Conservation (phyloP, 2,888 invertebrate genomes). For the Amblyjoppa fuscipennis region DNA sequence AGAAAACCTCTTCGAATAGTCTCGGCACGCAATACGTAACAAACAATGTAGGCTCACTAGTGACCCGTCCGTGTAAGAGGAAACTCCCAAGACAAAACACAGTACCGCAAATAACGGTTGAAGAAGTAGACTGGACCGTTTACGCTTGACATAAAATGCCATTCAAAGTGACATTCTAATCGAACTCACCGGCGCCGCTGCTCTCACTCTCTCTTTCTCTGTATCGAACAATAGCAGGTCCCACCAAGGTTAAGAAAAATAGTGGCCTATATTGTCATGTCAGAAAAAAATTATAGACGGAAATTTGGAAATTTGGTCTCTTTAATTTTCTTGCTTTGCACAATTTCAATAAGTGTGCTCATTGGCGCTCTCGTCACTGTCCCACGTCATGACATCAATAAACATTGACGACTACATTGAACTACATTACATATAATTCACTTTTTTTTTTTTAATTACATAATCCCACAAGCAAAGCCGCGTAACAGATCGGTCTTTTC, state of each 20-base stretch:
- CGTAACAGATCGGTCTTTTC: background rate
- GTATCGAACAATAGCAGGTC: background rate
- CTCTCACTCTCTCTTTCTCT: background rate
- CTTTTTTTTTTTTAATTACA: no score
- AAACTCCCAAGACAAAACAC: background rate
- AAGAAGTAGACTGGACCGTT: background rate
- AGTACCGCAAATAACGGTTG: background rate
- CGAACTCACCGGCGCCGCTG: background rate
- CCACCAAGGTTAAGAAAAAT: background rate
- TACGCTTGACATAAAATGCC: background rate
- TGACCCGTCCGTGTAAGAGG: background rate
- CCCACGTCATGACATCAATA: background rate
- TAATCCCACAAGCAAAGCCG: background rate
- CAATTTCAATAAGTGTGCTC: background rate
- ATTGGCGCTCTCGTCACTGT: background rate
- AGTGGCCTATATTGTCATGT: background rate
- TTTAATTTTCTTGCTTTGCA: background rate
- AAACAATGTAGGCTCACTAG: background rate
- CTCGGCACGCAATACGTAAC: constrained; percentile 8
- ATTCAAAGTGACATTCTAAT: background rate
- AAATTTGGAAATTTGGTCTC: background rate
- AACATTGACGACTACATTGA: no score
- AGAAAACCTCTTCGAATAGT: constrained; percentile 32
- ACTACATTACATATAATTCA: background rate
- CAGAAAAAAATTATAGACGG: background rate